These are phyloP conservation scores for Steatornis caripensis DNA, from an alignment of 2,113 vertebrate genomes.

Conservation along the genomic window DNA sequence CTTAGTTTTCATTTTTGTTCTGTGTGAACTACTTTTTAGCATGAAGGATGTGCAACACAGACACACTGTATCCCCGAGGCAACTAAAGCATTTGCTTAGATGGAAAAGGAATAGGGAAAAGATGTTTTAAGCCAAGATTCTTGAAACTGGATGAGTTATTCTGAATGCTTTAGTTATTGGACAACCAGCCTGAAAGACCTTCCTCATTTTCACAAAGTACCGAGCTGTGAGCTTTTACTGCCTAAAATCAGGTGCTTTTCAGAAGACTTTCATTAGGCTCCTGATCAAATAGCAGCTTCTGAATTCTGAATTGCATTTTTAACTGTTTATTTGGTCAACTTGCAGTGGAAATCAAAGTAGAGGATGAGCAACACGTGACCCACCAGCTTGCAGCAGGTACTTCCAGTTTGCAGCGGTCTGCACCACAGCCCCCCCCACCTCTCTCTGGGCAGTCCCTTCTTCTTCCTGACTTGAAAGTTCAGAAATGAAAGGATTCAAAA, in stretches of 20 bases:
- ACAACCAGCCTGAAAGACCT: background rate
- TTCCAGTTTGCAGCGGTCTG: background rate
- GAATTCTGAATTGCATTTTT: background rate
- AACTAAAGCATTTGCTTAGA: slow-evolving; percentile 24
- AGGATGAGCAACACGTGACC: background rate
- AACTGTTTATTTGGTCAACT: background rate
- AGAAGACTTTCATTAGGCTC: background rate
- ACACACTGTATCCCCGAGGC: background rate
- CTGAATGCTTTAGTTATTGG: background rate
- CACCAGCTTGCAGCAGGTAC: background rate
- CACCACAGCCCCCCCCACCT: background rate
- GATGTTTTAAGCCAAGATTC: slow-evolving; percentile 7
- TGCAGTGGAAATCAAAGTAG: background rate
- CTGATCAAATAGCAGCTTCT: background rate
- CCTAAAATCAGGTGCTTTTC: slow-evolving; percentile 12
- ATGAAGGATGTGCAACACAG: background rate
- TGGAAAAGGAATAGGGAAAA: background rate
- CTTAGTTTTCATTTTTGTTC: background rate
- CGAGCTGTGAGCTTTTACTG: background rate
- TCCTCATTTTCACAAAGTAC: background rate
- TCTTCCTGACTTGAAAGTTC: background rate
- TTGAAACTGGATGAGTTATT: background rate
- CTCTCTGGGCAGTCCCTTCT: background rate
- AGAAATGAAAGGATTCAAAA: fast-evolving
- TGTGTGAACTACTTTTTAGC: slow-evolving; percentile 27